These are phyloP conservation scores for Prenolepis imparis DNA, from an alignment of 2,888 invertebrate species.

Conservation along the genomic window DNA sequence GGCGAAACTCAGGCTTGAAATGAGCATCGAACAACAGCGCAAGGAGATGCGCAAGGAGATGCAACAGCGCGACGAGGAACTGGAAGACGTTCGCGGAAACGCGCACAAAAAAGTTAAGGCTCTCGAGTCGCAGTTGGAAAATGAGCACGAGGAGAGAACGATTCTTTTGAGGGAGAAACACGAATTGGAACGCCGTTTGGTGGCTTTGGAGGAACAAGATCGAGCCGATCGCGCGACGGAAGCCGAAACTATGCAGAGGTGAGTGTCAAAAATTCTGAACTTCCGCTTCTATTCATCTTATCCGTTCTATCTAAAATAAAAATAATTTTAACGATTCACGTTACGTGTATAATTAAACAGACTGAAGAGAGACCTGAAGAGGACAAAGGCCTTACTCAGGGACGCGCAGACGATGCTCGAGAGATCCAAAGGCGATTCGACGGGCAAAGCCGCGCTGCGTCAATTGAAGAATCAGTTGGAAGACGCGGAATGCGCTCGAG, in stretches of 20 bases:
- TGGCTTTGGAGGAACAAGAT: slow-evolving; percentile 92
- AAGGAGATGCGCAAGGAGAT: slow-evolving; percentile 96
- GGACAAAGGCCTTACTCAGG: slow-evolving; percentile 95
- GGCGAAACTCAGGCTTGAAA: slow-evolving; percentile 96
- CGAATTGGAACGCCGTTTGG: slow-evolving; percentile 95
- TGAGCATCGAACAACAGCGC: slow-evolving; percentile 96
- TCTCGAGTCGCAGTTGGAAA: slow-evolving; percentile 96
- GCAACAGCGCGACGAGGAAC: slow-evolving; percentile 96
- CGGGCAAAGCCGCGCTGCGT: slow-evolving; percentile 89
- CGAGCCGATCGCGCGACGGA: slow-evolving; percentile 91
- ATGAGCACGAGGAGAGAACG: slow-evolving; percentile 97
- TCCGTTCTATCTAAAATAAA: not conserved
- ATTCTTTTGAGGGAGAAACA: slow-evolving; percentile 95
- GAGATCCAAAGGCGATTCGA: slow-evolving; percentile 94
- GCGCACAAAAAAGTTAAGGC: slow-evolving; percentile 97
- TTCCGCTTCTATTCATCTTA: not conserved
- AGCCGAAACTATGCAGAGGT: slow-evolving; percentile 86
- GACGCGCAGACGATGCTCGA: slow-evolving; percentile 97
- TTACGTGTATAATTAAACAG: slow-evolving; percentile 81
- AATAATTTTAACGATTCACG: not conserved
- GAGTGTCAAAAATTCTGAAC: not conserved
- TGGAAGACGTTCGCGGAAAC: slow-evolving; percentile 96
- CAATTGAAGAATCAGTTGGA: slow-evolving; percentile 91
- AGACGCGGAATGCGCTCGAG: slow-evolving; percentile 95
- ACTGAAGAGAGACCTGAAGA: slow-evolving; percentile 94